Percentiles rank a stretch among this genome's conserved stretches.
phyloP scores from a whole-genome alignment of 2,888 invertebrate genomes.

The Cataglyphis cursor region DNA sequence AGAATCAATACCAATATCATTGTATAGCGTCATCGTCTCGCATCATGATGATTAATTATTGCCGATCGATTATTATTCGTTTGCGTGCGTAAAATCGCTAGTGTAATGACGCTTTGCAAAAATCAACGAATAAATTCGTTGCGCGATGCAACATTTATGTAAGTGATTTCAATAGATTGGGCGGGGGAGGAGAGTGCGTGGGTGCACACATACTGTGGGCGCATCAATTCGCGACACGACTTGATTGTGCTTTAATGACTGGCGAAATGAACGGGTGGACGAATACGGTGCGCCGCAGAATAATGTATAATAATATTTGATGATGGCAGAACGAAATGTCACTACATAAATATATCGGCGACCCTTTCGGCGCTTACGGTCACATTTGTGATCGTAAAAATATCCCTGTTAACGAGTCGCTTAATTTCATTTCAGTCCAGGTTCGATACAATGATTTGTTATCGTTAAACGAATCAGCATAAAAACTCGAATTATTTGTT shows the following conservation, averaged over 20 bases:
- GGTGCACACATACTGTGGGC: background rate
- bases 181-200: background rate
- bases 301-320: conserved; percentile 55
- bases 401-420: conserved; percentile 10
- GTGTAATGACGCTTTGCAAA: conserved; percentile 31
- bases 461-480: background rate
- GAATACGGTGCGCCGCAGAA: conserved; percentile 47
- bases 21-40: background rate
- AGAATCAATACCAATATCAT: conserved; percentile 21
- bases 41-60: conserved; percentile 27
- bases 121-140: conserved; percentile 43
- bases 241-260: conserved; percentile 54
- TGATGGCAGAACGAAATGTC: conserved; percentile 44
- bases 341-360: conserved; percentile 32
- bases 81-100: conserved; percentile 2
- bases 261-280: conserved; percentile 33
- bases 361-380: conserved; percentile 13
- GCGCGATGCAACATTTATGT: conserved; percentile 13
- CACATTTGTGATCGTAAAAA: conserved; percentile 22
- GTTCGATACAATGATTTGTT: background rate
- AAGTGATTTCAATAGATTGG: conserved; percentile 45
- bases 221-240: conserved; percentile 26
- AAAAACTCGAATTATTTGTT: background rate
- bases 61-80: conserved; percentile 18
- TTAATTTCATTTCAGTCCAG: background rate